Evolutionary conservation across 2,113 vertebrate genomes (phyloP).

Genomic region (Psettodes erumei): DNA sequence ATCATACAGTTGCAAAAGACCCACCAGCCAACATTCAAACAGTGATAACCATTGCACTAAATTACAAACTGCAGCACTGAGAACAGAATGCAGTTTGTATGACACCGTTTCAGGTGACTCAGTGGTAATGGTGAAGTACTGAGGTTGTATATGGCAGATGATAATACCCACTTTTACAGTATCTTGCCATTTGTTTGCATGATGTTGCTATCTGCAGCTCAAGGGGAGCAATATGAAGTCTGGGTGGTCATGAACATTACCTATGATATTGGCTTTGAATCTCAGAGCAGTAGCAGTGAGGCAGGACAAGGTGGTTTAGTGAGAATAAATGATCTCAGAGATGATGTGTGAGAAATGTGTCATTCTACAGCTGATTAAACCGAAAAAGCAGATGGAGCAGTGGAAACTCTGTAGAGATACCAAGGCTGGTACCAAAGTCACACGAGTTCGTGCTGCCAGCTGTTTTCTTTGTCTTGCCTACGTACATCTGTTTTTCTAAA

Average conservation of each 20-base stretch:
- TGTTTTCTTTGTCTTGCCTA: not conserved
- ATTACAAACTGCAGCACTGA: not conserved
- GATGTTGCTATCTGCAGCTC: not conserved
- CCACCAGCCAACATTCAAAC: not conserved
- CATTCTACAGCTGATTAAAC: constrained; percentile 9
- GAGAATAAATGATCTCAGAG: not conserved
- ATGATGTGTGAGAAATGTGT: constrained; percentile 23
- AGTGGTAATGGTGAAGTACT: constrained; percentile 1
- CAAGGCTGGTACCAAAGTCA: not conserved
- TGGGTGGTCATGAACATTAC: not conserved
- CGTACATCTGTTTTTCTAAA: not conserved
- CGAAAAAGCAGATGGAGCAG: constrained; percentile 19
- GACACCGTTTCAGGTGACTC: constrained; percentile 1
- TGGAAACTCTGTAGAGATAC: constrained; percentile 9
- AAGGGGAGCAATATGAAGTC: not conserved
- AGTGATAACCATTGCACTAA: not conserved
- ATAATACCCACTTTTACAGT: not conserved
- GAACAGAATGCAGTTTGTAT: not conserved
- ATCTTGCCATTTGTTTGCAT: not conserved
- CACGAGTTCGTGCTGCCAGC: constrained; percentile 12
- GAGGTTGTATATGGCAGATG: not conserved
- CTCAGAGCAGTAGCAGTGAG: not conserved
- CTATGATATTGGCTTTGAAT: not conserved
- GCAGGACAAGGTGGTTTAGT: not conserved
- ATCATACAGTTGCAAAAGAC: not conserved